A percentile compares a stretch with the other conserved stretches of the same genome.
Conservation (phyloP, 2,888 invertebrate genomes). For the Acheta domesticus region DNA sequence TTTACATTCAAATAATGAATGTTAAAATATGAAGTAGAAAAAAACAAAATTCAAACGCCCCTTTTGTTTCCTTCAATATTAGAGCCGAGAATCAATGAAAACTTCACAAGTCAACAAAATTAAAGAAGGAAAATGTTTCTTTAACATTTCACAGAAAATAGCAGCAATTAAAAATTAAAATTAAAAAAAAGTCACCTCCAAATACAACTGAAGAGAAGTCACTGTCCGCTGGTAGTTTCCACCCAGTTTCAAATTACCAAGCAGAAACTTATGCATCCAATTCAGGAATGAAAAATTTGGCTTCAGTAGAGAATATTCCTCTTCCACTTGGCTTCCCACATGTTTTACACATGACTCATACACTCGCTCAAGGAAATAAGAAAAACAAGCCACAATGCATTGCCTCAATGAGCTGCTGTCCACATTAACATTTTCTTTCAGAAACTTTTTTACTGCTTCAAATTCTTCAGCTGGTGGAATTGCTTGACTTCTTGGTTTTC, state of each 20-base stretch:
- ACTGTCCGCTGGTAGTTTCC: constrained; percentile 70
- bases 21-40: too few relatives aligned
- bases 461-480: constrained; percentile 48
- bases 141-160: too few relatives aligned
- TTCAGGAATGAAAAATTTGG: constrained; percentile 45
- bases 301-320: not conserved
- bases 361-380: constrained; percentile 48
- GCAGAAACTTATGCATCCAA: constrained; percentile 52
- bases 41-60: too few relatives aligned
- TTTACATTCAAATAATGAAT: too few relatives aligned
- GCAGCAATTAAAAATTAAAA: not conserved
- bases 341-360: constrained; percentile 46
- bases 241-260: constrained; percentile 51
- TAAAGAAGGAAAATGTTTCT: too few relatives aligned
- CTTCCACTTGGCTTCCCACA: not conserved
- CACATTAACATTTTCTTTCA: constrained; percentile 54
- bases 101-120: too few relatives aligned
- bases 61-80: too few relatives aligned
- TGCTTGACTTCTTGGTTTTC: constrained; percentile 45
- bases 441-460: constrained; percentile 50
- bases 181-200: constrained; percentile 48
- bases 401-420: constrained; percentile 57
- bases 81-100: too few relatives aligned
- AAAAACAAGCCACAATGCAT: constrained; percentile 52
- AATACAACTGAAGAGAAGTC: constrained; percentile 58